These are phyloP conservation scores for Eupithecia vulgata DNA, from an alignment of 2,888 invertebrate species.

Conservation along the genomic window DNA sequence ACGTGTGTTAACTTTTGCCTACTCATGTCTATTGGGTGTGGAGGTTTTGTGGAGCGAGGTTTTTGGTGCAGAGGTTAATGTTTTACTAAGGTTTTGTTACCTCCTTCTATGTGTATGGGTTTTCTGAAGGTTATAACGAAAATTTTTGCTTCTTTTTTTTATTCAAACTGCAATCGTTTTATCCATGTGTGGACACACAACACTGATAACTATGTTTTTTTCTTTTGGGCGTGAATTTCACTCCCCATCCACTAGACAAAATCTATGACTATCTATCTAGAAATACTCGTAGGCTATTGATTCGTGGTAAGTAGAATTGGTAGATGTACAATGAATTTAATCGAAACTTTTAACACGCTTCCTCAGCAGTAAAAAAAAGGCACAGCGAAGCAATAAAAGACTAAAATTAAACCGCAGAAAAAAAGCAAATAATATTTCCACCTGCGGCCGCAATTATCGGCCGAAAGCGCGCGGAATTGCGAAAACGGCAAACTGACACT, in stretches of 20 bases:
- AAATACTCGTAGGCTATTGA: too few species aligned
- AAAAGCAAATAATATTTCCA: constrained; percentile 66
- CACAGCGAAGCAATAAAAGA: constrained; percentile 47
- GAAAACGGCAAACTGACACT: constrained; percentile 81
- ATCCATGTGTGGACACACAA: neutral
- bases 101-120: neutral
- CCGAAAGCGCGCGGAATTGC: constrained; percentile 80
- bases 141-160: neutral
- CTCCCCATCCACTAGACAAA: too few species aligned
- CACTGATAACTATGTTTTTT: neutral
- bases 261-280: neutral
- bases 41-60: constrained; percentile 1
- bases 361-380: neutral
- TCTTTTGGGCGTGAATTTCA: too few species aligned
- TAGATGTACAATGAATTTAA: neutral
- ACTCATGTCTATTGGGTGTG: constrained; percentile 29
- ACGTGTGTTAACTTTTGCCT: constrained; percentile 34
- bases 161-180: neutral
- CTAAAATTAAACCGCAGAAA: constrained; percentile 46
- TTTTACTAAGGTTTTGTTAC: neutral
- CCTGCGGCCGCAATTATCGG: constrained; percentile 82
- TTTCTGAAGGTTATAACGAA: neutral
- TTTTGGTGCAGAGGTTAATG: neutral
- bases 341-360: neutral
- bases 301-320: neutral